Conservation (phyloP, 2,113 vertebrate species). For the Donacobius atricapilla region DNA sequence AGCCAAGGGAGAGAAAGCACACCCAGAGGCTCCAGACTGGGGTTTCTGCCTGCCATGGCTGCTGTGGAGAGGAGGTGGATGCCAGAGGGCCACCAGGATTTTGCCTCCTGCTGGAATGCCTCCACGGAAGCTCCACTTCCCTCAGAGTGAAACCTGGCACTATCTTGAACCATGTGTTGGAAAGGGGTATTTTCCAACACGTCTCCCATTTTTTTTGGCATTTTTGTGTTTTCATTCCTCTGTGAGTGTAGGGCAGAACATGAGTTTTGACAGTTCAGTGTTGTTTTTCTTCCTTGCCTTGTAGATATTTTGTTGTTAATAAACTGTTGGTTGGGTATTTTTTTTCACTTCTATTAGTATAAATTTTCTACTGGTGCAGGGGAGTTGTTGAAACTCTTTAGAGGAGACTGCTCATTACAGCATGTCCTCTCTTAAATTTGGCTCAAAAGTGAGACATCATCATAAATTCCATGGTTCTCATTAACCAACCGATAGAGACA, state of each 20-base stretch:
- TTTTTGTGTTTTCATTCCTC: neutral
- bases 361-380: neutral
- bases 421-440: neutral
- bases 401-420: neutral
- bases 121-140: neutral
- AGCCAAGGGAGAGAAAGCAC: neutral
- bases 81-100: neutral
- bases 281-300: neutral
- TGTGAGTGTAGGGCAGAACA: fast-evolving
- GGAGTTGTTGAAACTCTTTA: neutral
- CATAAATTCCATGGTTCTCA: neutral
- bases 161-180: fast-evolving
- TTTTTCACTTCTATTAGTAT: neutral
- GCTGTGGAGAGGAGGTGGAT: neutral
- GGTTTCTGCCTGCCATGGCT: neutral
- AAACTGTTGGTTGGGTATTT: fast-evolving
- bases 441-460: neutral
- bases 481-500: neutral
- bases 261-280: fast-evolving
- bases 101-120: neutral
- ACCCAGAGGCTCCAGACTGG: neutral
- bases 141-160: neutral
- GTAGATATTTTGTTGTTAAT: neutral
- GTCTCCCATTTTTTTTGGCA: neutral
- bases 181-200: neutral